These are phyloP conservation scores for Carollia perspicillata DNA, from an alignment of 2,113 vertebrate species.

Conservation along the genomic window DNA sequence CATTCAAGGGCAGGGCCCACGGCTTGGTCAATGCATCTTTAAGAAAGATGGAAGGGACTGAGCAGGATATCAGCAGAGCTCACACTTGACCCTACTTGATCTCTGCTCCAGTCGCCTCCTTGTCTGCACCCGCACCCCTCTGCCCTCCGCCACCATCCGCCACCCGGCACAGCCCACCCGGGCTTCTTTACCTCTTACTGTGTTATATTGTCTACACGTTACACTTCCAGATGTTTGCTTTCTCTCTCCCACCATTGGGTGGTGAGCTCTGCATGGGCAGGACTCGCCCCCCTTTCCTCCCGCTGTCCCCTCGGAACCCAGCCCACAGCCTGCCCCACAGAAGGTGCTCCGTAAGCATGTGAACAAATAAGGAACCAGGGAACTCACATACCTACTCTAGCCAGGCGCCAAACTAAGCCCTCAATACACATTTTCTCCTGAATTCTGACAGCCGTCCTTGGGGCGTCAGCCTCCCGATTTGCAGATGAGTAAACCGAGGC, in stretches of 20 bases:
- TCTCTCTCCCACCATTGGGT: neutral
- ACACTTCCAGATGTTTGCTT: rapidly evolving
- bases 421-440: neutral
- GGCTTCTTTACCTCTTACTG: rapidly evolving
- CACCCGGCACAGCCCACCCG: rapidly evolving
- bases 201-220: rapidly evolving
- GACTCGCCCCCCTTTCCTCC: rapidly evolving
- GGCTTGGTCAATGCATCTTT: neutral
- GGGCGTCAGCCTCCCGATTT: neutral
- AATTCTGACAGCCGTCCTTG: neutral
- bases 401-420: neutral
- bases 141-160: rapidly evolving
- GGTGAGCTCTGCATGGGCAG: rapidly evolving
- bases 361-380: rapidly evolving
- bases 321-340: rapidly evolving
- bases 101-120: neutral
- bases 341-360: rapidly evolving
- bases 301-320: rapidly evolving
- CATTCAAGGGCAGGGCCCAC: neutral
- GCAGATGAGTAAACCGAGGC: neutral
- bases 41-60: neutral
- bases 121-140: no score
- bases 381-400: rapidly evolving
- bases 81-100: rapidly evolving
- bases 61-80: neutral